Base-by-base conservation (phyloP, 2,113 vertebrate genomes). In the Murina feae region DNA sequence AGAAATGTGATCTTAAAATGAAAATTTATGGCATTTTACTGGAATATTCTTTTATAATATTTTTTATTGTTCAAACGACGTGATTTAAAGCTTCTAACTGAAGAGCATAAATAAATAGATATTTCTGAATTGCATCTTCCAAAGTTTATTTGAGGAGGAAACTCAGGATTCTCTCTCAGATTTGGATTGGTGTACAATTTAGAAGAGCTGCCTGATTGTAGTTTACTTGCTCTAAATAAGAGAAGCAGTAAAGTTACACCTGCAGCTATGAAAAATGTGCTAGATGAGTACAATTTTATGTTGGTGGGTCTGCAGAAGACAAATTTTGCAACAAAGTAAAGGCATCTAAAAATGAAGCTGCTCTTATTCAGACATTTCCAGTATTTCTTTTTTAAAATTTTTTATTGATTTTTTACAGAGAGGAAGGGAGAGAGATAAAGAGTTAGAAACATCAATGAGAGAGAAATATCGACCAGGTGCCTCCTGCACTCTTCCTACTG, bases 371-470 rank as follows among this genome's bases (percentile, higher is more conserved):
- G 94, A 87, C 83, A 74, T 89, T 94, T 89, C 53, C 89, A 91
- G 78, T 96, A 97, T 96, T 97, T 97, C 89, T 93, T 96, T 96
- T 95, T 87, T 96, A 96, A 94, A n/a, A n/a, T n/a, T n/a, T n/a
- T n/a, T n/a, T n/a, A n/a, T n/a, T n/a, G n/a, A n/a, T n/a, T n/a
- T n/a, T n/a, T n/a, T n/a, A n/a, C n/a, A n/a, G n/a, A n/a, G n/a
- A n/a, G n/a, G n/a, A n/a, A n/a, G n/a, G n/a, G n/a, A n/a, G n/a
- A n/a, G n/a, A n/a, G n/a, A n/a, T n/a, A n/a, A n/a, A n/a, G n/a
- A n/a, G n/a, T n/a, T n/a, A n/a, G n/a, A n/a, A n/a, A n/a, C n/a
- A n/a, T n/a, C n/a, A n/a, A n/a, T n/a, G n/a, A n/a, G n/a, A n/a
- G n/a, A n/a, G n/a, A n/a, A n/a, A n/a, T n/a, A n/a, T n/a, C n/a